Evolutionary conservation across 2,888 invertebrate species (phyloP), one percentile per base, ranked within the genome.

Genomic region (Dendrolimus houi): DNA sequence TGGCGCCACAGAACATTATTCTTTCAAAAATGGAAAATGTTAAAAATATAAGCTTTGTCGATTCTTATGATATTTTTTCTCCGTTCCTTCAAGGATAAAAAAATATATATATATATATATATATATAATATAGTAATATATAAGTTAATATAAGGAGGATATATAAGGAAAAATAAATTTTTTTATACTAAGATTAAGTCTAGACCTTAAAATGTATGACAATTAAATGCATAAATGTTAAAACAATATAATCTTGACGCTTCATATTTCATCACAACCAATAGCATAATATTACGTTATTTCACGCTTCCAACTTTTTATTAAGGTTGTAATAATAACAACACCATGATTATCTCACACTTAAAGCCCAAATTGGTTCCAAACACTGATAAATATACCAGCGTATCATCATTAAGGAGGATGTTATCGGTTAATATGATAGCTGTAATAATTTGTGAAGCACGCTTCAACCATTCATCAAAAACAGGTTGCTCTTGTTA

Each of bases 401-500:
- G 12, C 47, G 6, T 47, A 47, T 29, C 29, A 69, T 66, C 63
- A 75, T 71, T 70, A 71, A 63, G 59, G 56, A 61, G 59, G 59
- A 55, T 61, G 62, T 62, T 67, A 68, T 62, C 66, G 65, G 64
- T 69, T 67, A 69, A 65, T 63, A 64, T 62, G 59, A 58, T 65
- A 58, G 57, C 47, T 67, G 59, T 64, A 70, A 63, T 70, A 71
- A 77, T 73, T 68, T 71, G 69, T 71, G 63, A 61, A 62, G 62
- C 65, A 67, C 66, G 68, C 70, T 75, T 71, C 62, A 62, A 69
- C 64, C 65, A 70, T 64, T 75, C 72, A 75, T 72, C 69, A 74
- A 71, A 64, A 61, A 69, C 68, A 65, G 54, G 59, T 62, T 63
- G 63, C 64, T 72, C 71, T 73, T 64, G 74, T 78, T 75, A 75